Evolutionary conservation across 2,888 invertebrate genomes (phyloP), one percentile per base, ranked within the genome.

Genomic region (Parnassius mnemosyne): DNA sequence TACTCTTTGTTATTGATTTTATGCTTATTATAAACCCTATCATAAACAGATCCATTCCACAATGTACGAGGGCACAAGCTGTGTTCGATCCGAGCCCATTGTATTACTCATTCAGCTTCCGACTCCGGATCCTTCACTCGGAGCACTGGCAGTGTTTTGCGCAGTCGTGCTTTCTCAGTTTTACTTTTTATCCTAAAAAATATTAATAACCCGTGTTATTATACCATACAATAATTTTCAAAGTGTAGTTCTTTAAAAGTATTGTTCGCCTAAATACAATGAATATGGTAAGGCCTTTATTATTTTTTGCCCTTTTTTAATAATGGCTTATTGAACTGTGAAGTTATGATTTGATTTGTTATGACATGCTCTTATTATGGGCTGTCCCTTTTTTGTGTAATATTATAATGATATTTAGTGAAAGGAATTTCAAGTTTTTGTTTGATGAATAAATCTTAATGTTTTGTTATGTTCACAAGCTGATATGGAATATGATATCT

Each of bases 311-410:
- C 74, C 79, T 71, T 76, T 79, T 82, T 80, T 80, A 77, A 75
- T 78, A 78, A 78, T 78, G 79, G 78, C 69, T 80, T 79, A 89
- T 86, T 91, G 84, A 87, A 79, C 80, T 72, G 64, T 88, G 78
- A 81, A 87, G 84, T 89, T 92, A 91, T 92, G 92, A 91, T 90
- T 81, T 90, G 83, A 92, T 90, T 80, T 84, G 85, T 89, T 91
- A 80, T 89, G 92, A 89, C 92, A 91, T 81, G 83, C 74, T 82
- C 79, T 79, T 81, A 84, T 84, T 84, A 80, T 82, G 67, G 72
- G 70, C 69, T 72, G 76, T 78, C 71, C 79, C 69, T 52, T 75
- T 78, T 71, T 72, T 67, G 64, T 71, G 62, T 60, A 71, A 67
- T 69, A 57, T 67, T 58, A 60, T 62, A 42, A 54, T 66, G 51